These are phyloP conservation scores for Molossus molossus DNA, from an alignment of 2,797 vertebrate genomes.

Conservation along the genomic window DNA sequence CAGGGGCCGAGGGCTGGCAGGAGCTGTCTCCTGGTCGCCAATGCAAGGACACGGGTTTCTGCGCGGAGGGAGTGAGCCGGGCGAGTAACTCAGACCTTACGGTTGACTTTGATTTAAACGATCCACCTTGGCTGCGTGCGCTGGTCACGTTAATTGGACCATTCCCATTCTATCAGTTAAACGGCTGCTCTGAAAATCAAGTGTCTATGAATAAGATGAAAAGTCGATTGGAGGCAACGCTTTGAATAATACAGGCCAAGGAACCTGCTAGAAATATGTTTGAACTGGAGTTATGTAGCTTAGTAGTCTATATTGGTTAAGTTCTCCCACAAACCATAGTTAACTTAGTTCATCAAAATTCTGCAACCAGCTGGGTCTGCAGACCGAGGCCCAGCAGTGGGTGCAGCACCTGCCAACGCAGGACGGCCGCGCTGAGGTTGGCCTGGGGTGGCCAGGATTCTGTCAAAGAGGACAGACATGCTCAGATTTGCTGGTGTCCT, in stretches of 20 bases:
- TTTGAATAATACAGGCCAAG: neutral
- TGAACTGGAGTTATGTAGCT: neutral
- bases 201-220: neutral
- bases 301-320: neutral
- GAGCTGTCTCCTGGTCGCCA: neutral
- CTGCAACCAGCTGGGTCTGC: neutral
- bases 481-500: neutral
- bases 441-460: neutral
- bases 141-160: conserved; percentile 40
- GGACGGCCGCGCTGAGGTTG: neutral
- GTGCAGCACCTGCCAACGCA: neutral
- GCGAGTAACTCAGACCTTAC: neutral
- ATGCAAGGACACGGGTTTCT: neutral
- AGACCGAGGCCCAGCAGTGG: neutral
- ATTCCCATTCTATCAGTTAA: conserved; percentile 6
- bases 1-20: too few relatives aligned
- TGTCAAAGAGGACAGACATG: neutral
- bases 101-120: conserved; percentile 47
- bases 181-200: neutral
- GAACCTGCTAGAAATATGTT: neutral
- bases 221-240: conserved; percentile 9
- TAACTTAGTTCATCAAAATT: neutral
- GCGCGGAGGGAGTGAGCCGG: neutral
- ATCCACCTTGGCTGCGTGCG: conserved; percentile 20
- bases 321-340: neutral